Evolutionary conservation across 1,140 invertebrate species (phyloP), one percentile per base, ranked within the genome.

Genomic region (Brachystomella parvula): DNA sequence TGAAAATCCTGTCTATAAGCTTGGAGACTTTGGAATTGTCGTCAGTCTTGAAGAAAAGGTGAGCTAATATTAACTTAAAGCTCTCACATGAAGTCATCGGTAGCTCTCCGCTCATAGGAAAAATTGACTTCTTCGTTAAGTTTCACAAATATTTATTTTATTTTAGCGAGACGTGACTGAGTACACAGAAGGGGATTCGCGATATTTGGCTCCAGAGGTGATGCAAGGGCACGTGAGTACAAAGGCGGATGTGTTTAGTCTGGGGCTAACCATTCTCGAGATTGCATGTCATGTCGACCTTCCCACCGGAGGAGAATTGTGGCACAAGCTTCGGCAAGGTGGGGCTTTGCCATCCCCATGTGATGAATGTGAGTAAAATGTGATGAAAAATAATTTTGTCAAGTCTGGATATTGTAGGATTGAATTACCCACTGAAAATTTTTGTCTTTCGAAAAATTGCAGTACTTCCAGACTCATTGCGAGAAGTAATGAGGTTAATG

Each of bases 221-320:
- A 77, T 90, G 73, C 78, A 84, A 68, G 84, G 84, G 21, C 78
- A 79, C 28, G 86, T 86, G 73, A 83, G 83, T 2, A 80, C 79
- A 68, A 80, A 81, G 32, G 84, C 81, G 19, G 84, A 85, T 74
- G 82, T 85, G 66, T 86, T 83, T 72, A 87, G 86, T 74, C 75
- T 90, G 24, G 89, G 89, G 3, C 84, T 90, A 68, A 84, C 85
- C 17, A 82, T 89, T 66, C 74, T 90, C 32, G 88, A 90, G 76
- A 72, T 90, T 44, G 83, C 86, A 1, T 83, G 82, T 74, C 86
- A 88, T 77, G 78, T 89, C 59, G 84, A 87, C 69, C 76, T 90
- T 47, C 88, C 88, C 1, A 75, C 79, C 64, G 81, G 84, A 73
- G 88, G 86, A 12, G 79, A 82, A 1, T 77, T 82, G 9, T 90